Base-by-base conservation (phyloP, 2,888 invertebrate genomes). In the Ochropleura leucogaster region DNA sequence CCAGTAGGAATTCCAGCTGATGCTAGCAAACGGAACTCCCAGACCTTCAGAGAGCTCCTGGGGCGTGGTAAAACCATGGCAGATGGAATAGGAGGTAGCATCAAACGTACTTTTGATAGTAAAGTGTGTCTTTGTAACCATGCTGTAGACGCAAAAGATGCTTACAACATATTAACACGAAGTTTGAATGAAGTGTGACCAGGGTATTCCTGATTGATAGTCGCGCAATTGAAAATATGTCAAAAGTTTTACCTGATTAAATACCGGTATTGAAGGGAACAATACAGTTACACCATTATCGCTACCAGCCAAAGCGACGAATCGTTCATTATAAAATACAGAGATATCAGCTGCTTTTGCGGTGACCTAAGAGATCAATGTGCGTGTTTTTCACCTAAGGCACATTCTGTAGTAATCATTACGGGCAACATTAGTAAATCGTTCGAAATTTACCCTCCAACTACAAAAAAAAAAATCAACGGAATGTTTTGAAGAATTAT, bases 131-230 rank as follows among this genome's bases (percentile, higher is more conserved):
- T 30, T 49, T 40, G 51, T 65, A 65, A 65, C 30, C 51, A 65
- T n/a, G 6, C 51, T n/a, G 18, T 65, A 12, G 65, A 65, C 65
- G 65, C 65, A 65, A 65, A 65, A n/a, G 65, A 65, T 65, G 65
- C 65, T 65, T 65, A 65, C 18, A 65, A 18, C 4, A 30, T 65
- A n/a, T 65, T 65, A 65, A 65, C 1, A 65, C 65, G 18, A 65
- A 18, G 51, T 65, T 65, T 65, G 10, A 51, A 65, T 40, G 65
- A n/a, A n/a, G n/a, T n/a, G n/a, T 65, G 2, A 51, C 65, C 49
- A 49, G 51, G 40, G 65, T 65, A 65, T 65, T 65, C 30, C 51
- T 65, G 65, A 65, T 65, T 65, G 65, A 65, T 16, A 65, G 65
- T 51, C 40, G 49, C 49, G 49, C 20, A 51, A 40, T 65, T 49